Conservation (phyloP, 2,888 invertebrate genomes). For the Mechanitis mazaeus region DNA sequence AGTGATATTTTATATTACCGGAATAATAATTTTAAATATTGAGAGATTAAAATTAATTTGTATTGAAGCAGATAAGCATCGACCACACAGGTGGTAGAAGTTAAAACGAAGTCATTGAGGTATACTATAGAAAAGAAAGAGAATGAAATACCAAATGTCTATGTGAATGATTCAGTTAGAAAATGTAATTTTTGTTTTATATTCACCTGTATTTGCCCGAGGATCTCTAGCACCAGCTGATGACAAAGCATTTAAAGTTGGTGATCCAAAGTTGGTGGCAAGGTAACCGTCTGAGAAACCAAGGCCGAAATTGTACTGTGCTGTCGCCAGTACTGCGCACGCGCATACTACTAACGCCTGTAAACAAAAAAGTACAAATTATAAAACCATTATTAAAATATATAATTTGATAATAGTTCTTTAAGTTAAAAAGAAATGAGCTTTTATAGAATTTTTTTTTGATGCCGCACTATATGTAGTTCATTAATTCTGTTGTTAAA, state of each 20-base stretch:
- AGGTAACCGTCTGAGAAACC: slow-evolving; percentile 60
- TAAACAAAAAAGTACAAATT: slow-evolving; percentile 38
- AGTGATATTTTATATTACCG: too few species aligned
- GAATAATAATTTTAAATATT: too few species aligned
- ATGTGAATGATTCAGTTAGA: background rate
- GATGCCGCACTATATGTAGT: too few species aligned
- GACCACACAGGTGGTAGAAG: too few species aligned
- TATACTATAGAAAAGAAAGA: background rate
- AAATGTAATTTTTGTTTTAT: slow-evolving; percentile 17
- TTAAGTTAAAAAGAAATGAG: too few species aligned
- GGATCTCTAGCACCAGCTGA: slow-evolving; percentile 73
- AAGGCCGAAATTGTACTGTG: slow-evolving; percentile 59
- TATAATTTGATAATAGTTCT: too few species aligned
- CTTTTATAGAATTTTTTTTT: too few species aligned
- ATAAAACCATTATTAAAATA: background rate
- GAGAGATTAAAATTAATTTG: too few species aligned
- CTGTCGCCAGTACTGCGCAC: slow-evolving; percentile 61
- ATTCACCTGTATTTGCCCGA: slow-evolving; percentile 71
- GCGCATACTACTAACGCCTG: slow-evolving; percentile 65
- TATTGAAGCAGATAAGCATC: too few species aligned
- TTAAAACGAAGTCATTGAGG: too few species aligned
- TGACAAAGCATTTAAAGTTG: slow-evolving; percentile 59
- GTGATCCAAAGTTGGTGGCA: slow-evolving; percentile 61
- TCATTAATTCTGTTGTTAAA: too few species aligned
- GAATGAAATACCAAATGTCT: background rate